phyloP scores from a whole-genome alignment of 2,888 invertebrate genomes.

The Erpobdella octoculata region DNA sequence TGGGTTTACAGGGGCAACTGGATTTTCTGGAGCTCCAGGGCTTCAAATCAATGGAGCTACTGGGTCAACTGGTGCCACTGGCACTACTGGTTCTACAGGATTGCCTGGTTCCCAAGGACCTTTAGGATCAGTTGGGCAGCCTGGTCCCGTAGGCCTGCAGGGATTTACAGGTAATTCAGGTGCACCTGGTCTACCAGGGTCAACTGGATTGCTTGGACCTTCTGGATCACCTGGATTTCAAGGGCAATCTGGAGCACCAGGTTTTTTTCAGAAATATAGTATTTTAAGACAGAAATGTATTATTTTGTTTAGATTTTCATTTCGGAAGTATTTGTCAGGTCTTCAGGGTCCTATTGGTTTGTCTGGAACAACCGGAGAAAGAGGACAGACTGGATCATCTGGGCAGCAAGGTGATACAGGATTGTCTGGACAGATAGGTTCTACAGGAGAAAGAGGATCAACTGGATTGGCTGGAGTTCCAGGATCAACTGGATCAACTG shows the following conservation, averaged over 20 bases:
- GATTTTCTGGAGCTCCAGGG: constrained; percentile 28
- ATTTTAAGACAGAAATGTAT: too few species aligned
- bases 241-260: constrained; percentile 28
- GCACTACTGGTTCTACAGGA: constrained; percentile 7
- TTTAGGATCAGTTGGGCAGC: constrained; percentile 25
- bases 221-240: constrained; percentile 34
- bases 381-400: constrained; percentile 24
- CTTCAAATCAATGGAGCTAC: constrained; percentile 17
- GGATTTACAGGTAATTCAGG: constrained; percentile 24
- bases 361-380: constrained; percentile 31
- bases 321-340: not conserved
- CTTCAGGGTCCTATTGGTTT: constrained; percentile 38
- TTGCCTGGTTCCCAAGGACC: not conserved
- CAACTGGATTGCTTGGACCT: constrained; percentile 33
- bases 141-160: constrained; percentile 13
- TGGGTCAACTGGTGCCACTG: constrained; percentile 29
- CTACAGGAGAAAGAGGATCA: constrained; percentile 59
- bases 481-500: constrained; percentile 39
- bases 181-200: constrained; percentile 25
- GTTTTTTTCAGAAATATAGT: too few species aligned
- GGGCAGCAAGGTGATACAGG: constrained; percentile 15
- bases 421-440: constrained; percentile 53
- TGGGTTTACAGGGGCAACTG: constrained; percentile 22
- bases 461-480: constrained; percentile 36
- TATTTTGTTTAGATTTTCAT: too few species aligned